These are phyloP conservation scores for Hydropsyche tenuis DNA, from an alignment of 1,140 invertebrate species.

Conservation along the genomic window DNA sequence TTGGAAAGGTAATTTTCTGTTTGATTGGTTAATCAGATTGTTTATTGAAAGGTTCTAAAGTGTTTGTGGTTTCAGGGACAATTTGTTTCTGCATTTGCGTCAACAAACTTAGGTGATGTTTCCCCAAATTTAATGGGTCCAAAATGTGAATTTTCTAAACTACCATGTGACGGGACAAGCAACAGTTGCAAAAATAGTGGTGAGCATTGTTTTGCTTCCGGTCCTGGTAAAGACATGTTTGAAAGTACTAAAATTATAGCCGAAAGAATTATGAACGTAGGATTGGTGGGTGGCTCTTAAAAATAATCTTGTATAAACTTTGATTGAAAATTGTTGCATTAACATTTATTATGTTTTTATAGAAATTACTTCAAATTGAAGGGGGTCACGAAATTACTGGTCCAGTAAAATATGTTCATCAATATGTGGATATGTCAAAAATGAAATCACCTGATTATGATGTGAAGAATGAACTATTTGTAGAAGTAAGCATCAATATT, in stretches of 20 bases:
- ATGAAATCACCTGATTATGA: conserved; percentile 67
- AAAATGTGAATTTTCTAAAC: conserved; percentile 77
- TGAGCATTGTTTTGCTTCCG: conserved; percentile 83
- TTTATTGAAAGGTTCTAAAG: not conserved
- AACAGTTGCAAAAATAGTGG: conserved; percentile 76
- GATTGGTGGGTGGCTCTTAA: conserved; percentile 67
- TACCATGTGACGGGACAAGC: conserved; percentile 74
- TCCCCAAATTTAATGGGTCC: conserved; percentile 89
- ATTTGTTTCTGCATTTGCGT: conserved; percentile 92
- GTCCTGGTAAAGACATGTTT: conserved; percentile 89
- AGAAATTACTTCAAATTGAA: conserved; percentile 66
- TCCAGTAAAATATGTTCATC: conserved; percentile 75
- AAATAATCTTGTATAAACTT: too few species aligned
- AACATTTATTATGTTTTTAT: conserved; percentile 56
- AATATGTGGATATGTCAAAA: conserved; percentile 85
- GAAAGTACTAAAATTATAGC: conserved; percentile 93
- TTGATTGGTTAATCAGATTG: not conserved
- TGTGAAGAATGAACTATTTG: conserved; percentile 61
- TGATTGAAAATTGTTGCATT: too few species aligned
- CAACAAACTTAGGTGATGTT: conserved; percentile 90
- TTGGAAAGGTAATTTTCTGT: conserved; percentile 70
- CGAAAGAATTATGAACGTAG: conserved; percentile 74
- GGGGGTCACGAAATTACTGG: conserved; percentile 72
- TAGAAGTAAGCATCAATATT: conserved; percentile 58
- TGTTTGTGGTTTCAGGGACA: conserved; percentile 66